Evolutionary conservation across 2,113 vertebrate species (phyloP).

Genomic region (Holacanthus passer): DNA sequence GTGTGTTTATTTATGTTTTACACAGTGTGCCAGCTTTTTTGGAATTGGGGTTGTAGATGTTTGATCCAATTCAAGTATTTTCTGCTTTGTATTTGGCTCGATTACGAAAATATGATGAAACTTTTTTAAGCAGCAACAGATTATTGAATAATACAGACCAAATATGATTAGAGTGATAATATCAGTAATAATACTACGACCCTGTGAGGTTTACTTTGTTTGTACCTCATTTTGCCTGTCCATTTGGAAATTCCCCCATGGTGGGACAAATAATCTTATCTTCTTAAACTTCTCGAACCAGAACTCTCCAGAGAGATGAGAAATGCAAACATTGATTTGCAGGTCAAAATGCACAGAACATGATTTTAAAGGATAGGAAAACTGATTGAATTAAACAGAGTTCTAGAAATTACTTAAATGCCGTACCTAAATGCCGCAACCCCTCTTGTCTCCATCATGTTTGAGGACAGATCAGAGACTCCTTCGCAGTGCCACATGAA

Average conservation of each 20-base stretch:
- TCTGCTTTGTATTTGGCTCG: neutral
- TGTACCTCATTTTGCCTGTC: neutral
- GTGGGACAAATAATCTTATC: no score
- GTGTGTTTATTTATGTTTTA: no score
- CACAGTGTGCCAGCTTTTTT: no score
- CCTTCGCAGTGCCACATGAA: neutral
- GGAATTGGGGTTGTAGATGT: no score
- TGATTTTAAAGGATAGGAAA: conserved; percentile 1
- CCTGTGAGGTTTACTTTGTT: neutral
- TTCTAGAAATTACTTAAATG: neutral
- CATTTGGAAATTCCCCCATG: no score
- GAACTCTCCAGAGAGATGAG: neutral
- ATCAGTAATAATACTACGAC: neutral
- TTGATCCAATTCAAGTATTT: no score
- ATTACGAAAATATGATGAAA: neutral
- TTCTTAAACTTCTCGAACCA: conserved; percentile 3
- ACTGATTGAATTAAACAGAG: neutral
- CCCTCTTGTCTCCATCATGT: neutral
- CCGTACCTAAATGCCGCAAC: neutral
- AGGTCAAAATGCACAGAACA: neutral
- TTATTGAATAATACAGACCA: neutral
- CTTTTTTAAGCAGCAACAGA: neutral
- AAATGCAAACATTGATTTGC: conserved; percentile 1
- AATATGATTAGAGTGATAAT: neutral
- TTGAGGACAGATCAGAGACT: neutral